Evolutionary conservation across 2,113 vertebrate genomes (phyloP), one percentile per base, ranked within the genome.

Genomic region (Periophthalmodon schlosseri): DNA sequence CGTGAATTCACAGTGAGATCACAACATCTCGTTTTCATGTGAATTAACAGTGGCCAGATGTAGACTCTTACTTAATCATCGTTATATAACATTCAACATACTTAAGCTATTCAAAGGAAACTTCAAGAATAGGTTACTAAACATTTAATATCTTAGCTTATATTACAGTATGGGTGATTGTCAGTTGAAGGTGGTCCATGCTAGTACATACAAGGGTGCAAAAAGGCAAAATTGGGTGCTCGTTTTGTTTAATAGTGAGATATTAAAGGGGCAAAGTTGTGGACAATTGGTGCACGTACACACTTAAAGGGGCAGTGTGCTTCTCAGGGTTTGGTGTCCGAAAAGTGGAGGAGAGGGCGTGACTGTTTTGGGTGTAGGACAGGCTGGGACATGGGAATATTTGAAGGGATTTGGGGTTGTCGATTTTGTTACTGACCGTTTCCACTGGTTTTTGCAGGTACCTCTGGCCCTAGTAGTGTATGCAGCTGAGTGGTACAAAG

Each of bases 401-500:
- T 44, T 73, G 70, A 52, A 66, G 56, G 28, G 76, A 13, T 71
- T 46, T 34, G 23, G 28, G 76, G 69, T 36, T 75, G 50, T 61
- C 73, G 39, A 58, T 8, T 83, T 46, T 80, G 73, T 79, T 86
- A 91, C 90, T 91, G 86, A 92, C 91, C 88, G 80, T 92, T 52
- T 90, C 84, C 85, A 82, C 77, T 8, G 79, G 39, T 46, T 34
- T 87, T 73, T 76, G 82, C 66, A 79, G 72, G 78, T 82, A 70
- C 79, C 77, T 86, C 80, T 86, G 84, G 84, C 75, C 80, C 70
- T 82, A 84, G 65, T 79, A 79, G 61, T 82, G 83, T 87, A 63
- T 80, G 80, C 65, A 69, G 82, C 69, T 89, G 82, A 80, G 16
- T 39, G 80, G 74, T 46, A 39, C 78, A 86, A 78, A 75, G 74